Percentiles rank a stretch among this genome's conserved stretches.
Conservation (phyloP, 2,113 vertebrate genomes). For the Suncus etruscus region DNA sequence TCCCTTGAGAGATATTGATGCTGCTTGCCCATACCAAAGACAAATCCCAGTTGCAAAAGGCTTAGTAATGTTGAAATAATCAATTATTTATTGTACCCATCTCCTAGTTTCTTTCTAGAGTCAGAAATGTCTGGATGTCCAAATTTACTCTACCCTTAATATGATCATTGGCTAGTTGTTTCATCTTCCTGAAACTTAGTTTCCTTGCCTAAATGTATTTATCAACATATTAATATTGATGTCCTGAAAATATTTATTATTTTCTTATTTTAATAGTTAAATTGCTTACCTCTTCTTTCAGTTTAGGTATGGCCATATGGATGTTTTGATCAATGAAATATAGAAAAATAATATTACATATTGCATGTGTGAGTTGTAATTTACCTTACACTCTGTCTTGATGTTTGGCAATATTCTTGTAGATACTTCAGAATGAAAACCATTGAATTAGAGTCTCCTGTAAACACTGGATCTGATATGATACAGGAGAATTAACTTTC, state of each 20-base stretch:
- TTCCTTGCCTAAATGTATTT: background rate
- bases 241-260: background rate
- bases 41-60: background rate
- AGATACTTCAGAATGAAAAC: background rate
- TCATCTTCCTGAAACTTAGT: background rate
- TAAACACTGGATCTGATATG: background rate
- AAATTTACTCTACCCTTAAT: background rate
- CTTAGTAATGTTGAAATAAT: background rate
- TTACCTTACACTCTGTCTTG: background rate
- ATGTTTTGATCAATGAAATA: background rate
- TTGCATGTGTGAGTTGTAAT: background rate
- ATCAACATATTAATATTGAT: background rate
- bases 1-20: background rate
- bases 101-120: background rate
- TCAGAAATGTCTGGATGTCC: constrained; percentile 27
- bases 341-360: background rate
- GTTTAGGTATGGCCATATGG: background rate
- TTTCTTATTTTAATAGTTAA: background rate
- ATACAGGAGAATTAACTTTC: background rate
- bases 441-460: background rate
- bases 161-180: background rate
- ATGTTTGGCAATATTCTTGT: background rate
- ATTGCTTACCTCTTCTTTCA: background rate
- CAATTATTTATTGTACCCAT: background rate
- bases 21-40: background rate